Base-by-base conservation (phyloP, 2,113 vertebrate genomes). In the Onychorhynchus coronatus region DNA sequence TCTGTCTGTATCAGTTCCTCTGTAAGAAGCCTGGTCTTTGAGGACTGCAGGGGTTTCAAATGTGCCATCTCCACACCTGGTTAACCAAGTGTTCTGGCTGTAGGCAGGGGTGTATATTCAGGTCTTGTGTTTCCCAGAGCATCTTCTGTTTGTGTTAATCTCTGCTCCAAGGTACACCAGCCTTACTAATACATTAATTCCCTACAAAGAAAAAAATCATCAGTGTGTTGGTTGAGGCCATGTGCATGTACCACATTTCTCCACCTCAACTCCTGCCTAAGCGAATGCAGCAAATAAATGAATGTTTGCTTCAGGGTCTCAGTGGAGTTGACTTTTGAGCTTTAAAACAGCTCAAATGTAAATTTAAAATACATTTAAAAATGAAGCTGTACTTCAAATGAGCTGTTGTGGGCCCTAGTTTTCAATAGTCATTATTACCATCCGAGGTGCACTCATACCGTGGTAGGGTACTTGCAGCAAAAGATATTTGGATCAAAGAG, bases 401-500 rank as follows among this genome's bases (percentile, higher is more conserved):
- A 65, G 61, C n/a, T 85, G 35, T 44, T 75, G 44, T 30, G 37
- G 18, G 21, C 35, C 30, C 30, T 52, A 7, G 46, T 78, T 88
- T 74, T 84, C 44, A 42, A 0, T 8, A 71, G 47, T 85, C 33
- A 7, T 25, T 22, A n/a, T 46, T 87, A 50, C 42, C 39, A 71
- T 47, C 53, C 55, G 88, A 61, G 68, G 41, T 88, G 39, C 22
- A 72, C 73, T 75, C 7, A 3, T 72, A n/a, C 58, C 3, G 2
- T 62, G 8, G 23, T 21, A 10, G 25, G 9, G 31, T 80, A 24
- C 58, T 83, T 67, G 53, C 47, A 72, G 56, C 58, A 58, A 66
- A 68, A 80, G 67, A 65, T 59, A 16, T 31, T 91, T 81, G 74
- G 71, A 93, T 97, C 85, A 97, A 95, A 95, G 94, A 86, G 71